Evolutionary conservation across 2,113 vertebrate species (phyloP), one percentile per base, ranked within the genome.

Genomic region (Sarotherodon lohbergeri): DNA sequence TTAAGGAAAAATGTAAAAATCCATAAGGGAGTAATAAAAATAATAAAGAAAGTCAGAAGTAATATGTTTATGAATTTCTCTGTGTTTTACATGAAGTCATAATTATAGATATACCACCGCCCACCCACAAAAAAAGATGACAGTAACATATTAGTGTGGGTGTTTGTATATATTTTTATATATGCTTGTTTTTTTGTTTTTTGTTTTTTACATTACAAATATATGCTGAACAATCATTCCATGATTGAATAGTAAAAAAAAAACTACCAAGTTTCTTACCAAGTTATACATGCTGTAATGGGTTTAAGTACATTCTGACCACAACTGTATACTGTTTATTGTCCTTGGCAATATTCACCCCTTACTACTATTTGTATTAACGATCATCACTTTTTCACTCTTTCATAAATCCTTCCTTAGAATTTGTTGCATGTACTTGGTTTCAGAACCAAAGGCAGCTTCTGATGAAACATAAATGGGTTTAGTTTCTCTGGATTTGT

Each of bases 1-100:
- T 94, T 92, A 89, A 91, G 71, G 34, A 24, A 22, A 79, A 55
- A 39, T 57, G 50, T 56, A 80, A 76, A 91, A 90, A 83, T 24
- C 14, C 10, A 80, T 71, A 54, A 82, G 7, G 48, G 4, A 22
- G 16, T 22, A 22, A 22, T 22, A 22, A 11, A 79, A 17, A 87
- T 6, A 50, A 83, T 61, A 66, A 78, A 71, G 22, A 50, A 79
- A 71, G 56, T 82, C 81, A 82, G 8, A 63, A n/a, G 11, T 8
- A 46, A 29, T 83, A 41, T 63, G 50, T 80, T 61, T 39, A 2
- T 48, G 59, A 46, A 24, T 71, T 43, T 24, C 19, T 10, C 66
- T 43, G 66, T 71, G n/a, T 71, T 43, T 71, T 43, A 24, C 13
- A 71, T 43, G 7, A 43, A 71, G 39, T 43, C 63, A 71, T 41